Evolutionary conservation across 1,140 invertebrate genomes (phyloP), one percentile per base, ranked within the genome.

Genomic region (Aphidius gifuensis): DNA sequence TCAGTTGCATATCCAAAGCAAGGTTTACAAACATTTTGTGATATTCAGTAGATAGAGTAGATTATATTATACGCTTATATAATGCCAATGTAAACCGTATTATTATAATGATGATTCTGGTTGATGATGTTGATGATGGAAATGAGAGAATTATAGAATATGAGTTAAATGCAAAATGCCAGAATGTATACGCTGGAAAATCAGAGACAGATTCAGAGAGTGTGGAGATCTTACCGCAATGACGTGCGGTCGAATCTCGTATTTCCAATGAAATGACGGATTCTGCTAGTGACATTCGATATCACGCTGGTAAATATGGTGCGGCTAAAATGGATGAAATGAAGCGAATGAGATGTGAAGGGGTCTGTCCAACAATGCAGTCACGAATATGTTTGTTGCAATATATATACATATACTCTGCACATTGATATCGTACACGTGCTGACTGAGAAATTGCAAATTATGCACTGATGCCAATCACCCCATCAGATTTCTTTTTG

Each of bases 231-330:
- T 80, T 80, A 79, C 79, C 79, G 77, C 79, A 80, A 80, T 79
- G 76, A 78, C 77, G 72, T 80, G 79, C 72, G 79, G 79, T 80
- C 78, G 75, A 79, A 79, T 79, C 74, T 61, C 62, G 66, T 67
- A 67, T 64, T 32, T 70, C 73, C 72, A 74, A 80, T 74, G 75
- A 78, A 80, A 80, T 79, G 78, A 80, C 79, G 74, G 78, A 80
- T 80, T 68, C 79, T 80, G 79, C 76, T 69, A 79, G 72, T 80
- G 79, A 79, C 79, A 80, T 79, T 76, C 79, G 75, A 80, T 80
- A 80, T 80, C 69, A 78, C 67, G 75, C 72, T 75, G 71, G 70
- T 70, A 71, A 32, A 32, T 32, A 32, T 32, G 23, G 1, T 32
- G 75, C 72, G 67, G 69, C 62, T 69, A 68, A 70, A 71, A 71